Base-by-base conservation (phyloP, 2,797 vertebrate species). In the Natrix natrix region DNA sequence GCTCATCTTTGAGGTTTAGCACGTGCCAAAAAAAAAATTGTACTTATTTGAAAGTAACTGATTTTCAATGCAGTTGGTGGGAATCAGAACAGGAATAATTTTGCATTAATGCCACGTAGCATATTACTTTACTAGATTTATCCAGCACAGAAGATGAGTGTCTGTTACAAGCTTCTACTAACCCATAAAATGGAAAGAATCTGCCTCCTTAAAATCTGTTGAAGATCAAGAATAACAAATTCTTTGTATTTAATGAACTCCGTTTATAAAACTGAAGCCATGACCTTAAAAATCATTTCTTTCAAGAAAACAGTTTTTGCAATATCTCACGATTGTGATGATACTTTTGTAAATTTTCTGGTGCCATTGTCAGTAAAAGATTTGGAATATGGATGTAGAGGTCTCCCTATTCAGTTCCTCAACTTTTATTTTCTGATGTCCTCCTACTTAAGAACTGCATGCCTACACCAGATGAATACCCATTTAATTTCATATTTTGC, bases 381-480 rank as follows among this genome's bases (percentile, higher is more conserved):
- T 86, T 57, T 91, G 11, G 10, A 24, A 83, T 16, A 56, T 37
- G n/a, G 13, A 26, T 78, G 69, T 43, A 26, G n/a, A 83, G 32
- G 43, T 83, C 56, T 56, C 32, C 12, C 52, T 74, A 89, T n/a
- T 63, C 26, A 52, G 5, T 63, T 54, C 28, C 26, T 17, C 2
- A 52, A 32, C 37, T 66, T 54, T 89, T 89, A n/a, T 32, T 32
- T n/a, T 1, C 69, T 78, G n/a, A 74, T 57, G 17, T 55, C 12
- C 22, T 22, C 22, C n/a, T 52, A 60, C 57, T 86, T 91, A 59
- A 48, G 69, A 28, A 59, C 16, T 59, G 69, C 22, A 8, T 57
- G 22, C 94, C 55, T 0, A 0, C 90, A 57, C 91, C 92, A 32
- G 69, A 83, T 43, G 0, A 0, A 20, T 20, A 6, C 48, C 60